Evolutionary conservation across 2,113 vertebrate genomes (phyloP).

Genomic region (Hippopotamus amphibius): DNA sequence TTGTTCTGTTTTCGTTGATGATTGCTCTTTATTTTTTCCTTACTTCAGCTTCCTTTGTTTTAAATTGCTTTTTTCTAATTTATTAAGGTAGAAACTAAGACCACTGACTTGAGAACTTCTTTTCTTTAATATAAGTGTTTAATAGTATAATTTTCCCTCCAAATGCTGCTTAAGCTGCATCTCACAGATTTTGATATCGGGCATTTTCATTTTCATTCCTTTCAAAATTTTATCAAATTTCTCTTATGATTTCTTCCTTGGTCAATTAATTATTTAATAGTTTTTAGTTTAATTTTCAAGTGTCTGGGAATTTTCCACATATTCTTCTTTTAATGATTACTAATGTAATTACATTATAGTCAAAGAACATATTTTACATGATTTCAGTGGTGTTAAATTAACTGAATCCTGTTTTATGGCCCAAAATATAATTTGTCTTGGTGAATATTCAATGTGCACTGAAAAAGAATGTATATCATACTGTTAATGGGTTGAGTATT

Average conservation of each 20-base stretch:
- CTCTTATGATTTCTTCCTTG: not conserved
- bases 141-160: conserved; percentile 41
- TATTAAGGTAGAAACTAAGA: not conserved
- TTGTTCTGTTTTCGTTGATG: not conserved
- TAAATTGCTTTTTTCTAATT: not conserved
- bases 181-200: not conserved
- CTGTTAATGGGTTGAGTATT: not conserved
- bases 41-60: not conserved
- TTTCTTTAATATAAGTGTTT: not conserved
- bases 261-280: conserved; percentile 23
- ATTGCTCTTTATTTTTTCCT: not conserved
- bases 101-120: not conserved
- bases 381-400: conserved; percentile 16
- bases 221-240: not conserved
- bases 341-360: conserved; percentile 22
- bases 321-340: not conserved
- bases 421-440: not conserved
- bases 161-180: not conserved
- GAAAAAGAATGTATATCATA: not conserved
- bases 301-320: not conserved
- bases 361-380: conserved; percentile 2
- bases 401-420: conserved; percentile 42
- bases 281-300: not conserved
- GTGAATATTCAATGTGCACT: not conserved
- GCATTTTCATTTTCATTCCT: not conserved